These are phyloP conservation scores for Tupaia tana DNA, from an alignment of 2,113 vertebrate species.

Conservation along the genomic window DNA sequence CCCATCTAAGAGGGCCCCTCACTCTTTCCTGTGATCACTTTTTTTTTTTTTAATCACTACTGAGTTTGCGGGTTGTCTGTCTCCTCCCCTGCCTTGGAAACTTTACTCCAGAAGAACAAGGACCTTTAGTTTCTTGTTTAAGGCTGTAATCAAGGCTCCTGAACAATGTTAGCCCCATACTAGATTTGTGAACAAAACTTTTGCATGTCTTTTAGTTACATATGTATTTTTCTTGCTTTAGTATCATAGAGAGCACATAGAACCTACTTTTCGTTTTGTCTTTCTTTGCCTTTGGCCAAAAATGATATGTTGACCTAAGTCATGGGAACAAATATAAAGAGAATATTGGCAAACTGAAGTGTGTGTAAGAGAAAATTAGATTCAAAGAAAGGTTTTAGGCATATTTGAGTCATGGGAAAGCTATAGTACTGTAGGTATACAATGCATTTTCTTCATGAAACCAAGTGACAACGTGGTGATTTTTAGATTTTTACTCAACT, in stretches of 20 bases:
- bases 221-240: background rate
- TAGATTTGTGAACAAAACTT: background rate
- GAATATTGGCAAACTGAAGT: background rate
- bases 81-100: background rate
- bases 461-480: background rate
- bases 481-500: background rate
- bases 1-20: too few relatives aligned
- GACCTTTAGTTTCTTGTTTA: background rate
- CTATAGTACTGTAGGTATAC: background rate
- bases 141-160: background rate
- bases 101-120: background rate
- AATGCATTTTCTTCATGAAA: constrained; percentile 10
- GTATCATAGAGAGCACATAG: background rate
- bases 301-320: background rate
- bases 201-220: background rate
- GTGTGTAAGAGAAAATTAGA: constrained; percentile 18
- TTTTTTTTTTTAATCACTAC: background rate
- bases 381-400: background rate
- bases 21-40: background rate
- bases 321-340: background rate
- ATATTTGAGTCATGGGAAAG: background rate
- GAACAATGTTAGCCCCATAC: background rate
- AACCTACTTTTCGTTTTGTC: background rate
- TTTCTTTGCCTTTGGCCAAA: background rate
- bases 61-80: background rate